Conservation (phyloP, 1,140 invertebrate genomes). For the Mercenaria mercenaria region DNA sequence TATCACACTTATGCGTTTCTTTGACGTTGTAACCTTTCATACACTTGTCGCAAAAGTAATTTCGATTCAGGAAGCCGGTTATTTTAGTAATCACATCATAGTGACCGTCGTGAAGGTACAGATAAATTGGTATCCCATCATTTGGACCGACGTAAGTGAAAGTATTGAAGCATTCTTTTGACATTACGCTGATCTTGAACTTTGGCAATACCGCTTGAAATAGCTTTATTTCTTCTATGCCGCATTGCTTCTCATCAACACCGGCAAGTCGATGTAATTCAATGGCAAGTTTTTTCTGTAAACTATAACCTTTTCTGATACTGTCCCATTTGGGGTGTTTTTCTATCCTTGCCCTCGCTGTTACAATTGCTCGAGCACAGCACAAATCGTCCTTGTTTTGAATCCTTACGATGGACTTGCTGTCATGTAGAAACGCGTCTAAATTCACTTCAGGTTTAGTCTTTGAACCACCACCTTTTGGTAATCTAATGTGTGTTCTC, state of each 20-base stretch:
- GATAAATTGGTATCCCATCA: neutral
- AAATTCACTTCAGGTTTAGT: neutral
- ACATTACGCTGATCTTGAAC: conserved; percentile 23
- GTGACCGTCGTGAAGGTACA: conserved; percentile 17
- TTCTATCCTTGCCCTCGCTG: neutral
- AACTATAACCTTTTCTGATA: neutral
- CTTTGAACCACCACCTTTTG: neutral
- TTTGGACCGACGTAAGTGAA: conserved; percentile 8
- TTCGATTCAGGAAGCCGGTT: neutral
- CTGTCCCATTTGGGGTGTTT: conserved; percentile 34
- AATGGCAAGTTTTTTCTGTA: neutral
- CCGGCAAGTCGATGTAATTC: neutral
- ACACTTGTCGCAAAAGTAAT: neutral
- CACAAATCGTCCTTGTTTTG: conserved; percentile 33
- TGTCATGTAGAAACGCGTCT: neutral
- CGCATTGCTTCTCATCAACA: neutral
- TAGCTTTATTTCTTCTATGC: conserved; percentile 12
- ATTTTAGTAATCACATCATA: neutral
- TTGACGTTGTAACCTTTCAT: conserved; percentile 41
- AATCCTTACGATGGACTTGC: neutral
- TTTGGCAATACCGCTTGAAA: neutral
- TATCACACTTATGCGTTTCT: neutral
- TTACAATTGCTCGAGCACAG: conserved; percentile 36
- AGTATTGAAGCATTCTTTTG: conserved; percentile 3
- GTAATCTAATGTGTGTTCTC: neutral